A percentile compares a stretch with the other conserved stretches of the same genome.
These are phyloP conservation scores for Forbesichthys papilliferus DNA, from an alignment of 2,113 vertebrate species.

Conservation along the genomic window DNA sequence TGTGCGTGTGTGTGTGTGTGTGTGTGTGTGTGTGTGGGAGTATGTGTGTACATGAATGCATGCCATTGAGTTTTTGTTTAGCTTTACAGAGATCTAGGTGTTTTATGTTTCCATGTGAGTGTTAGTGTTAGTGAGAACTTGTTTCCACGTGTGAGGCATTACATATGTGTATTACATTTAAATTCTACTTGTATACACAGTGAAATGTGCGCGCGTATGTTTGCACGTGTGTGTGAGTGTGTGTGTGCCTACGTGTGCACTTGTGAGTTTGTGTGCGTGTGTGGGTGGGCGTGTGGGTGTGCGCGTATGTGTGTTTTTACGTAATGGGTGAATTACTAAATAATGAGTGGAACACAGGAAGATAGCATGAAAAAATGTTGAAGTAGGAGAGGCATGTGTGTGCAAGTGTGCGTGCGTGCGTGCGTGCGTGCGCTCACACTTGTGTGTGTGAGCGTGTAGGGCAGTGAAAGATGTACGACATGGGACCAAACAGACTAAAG, in stretches of 20 bases:
- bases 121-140: slow-evolving; percentile 64
- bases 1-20: slow-evolving; percentile 17
- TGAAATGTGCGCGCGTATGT: slow-evolving; percentile 14
- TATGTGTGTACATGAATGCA: slow-evolving; percentile 25
- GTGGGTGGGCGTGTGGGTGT: slow-evolving; percentile 32
- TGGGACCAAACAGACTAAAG: no score
- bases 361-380: no score
- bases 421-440: slow-evolving; percentile 16
- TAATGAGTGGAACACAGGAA: no score
- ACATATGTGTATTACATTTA: slow-evolving; percentile 53
- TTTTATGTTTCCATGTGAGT: slow-evolving; percentile 57
- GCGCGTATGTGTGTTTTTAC: slow-evolving; percentile 7
- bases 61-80: slow-evolving; percentile 58
- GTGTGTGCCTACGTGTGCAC: background rate
- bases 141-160: slow-evolving; percentile 32
- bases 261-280: background rate
- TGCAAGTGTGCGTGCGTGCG: slow-evolving; percentile 14
- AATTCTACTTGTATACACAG: slow-evolving; percentile 34
- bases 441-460: slow-evolving; percentile 16
- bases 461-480: background rate
- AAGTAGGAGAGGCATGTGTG: background rate
- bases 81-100: slow-evolving; percentile 51
- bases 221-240: background rate
- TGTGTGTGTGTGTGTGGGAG: background rate
- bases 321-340: no score